phyloP scores from a whole-genome alignment of 2,797 vertebrate species.

The Buceros bicornis region DNA sequence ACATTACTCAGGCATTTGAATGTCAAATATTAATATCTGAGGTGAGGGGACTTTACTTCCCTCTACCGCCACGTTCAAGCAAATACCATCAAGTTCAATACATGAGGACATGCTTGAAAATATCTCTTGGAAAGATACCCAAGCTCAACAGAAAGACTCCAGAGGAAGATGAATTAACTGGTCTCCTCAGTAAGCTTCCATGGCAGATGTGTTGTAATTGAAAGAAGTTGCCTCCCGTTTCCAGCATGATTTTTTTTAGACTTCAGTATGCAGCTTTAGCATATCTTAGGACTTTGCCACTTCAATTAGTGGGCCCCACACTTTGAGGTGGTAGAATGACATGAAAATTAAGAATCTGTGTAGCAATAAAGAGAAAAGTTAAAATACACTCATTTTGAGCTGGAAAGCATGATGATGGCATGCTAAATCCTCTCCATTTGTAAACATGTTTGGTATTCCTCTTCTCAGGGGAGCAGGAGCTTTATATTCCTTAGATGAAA shows the following conservation, averaged over 20 bases:
- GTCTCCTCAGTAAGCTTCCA: not conserved
- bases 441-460: not conserved
- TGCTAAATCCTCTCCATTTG: constrained; percentile 13
- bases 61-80: not conserved
- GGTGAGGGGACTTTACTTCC: not conserved
- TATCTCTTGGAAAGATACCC: not conserved
- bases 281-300: not conserved
- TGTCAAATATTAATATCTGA: not conserved
- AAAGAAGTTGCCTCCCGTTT: not conserved
- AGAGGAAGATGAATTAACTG: not conserved
- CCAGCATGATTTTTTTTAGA: not conserved
- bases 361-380: constrained; percentile 9
- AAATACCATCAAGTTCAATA: not conserved
- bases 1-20: not conserved
- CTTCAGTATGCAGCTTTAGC: not conserved
- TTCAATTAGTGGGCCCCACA: not conserved
- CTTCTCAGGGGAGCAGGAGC: not conserved
- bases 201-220: not conserved
- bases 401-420: not conserved
- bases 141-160: not conserved
- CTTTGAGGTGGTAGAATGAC: not conserved
- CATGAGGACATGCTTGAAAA: not conserved
- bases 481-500: not conserved
- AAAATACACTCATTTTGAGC: constrained; percentile 17
- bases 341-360: not conserved